These are phyloP conservation scores for Bradynema listronoti DNA, from an alignment of 1,140 invertebrate genomes.

Conservation along the genomic window DNA sequence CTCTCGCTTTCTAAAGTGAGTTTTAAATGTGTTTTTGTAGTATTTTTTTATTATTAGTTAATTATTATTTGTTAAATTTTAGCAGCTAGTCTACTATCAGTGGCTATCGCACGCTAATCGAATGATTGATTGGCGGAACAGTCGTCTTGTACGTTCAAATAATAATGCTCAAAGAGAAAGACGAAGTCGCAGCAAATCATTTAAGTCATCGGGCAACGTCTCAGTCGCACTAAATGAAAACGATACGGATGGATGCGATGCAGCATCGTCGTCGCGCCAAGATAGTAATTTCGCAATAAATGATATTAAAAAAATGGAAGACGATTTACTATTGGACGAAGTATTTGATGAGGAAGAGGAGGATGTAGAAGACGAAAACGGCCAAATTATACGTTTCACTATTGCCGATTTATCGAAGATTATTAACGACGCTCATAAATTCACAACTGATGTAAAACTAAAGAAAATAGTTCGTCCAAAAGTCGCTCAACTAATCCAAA, in stretches of 20 bases:
- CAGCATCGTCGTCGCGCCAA: background rate
- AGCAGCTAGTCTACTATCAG: conserved; percentile 22
- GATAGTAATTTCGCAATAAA: background rate
- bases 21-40: background rate
- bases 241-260: no score
- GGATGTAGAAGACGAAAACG: conserved; percentile 10
- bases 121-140: conserved; percentile 6
- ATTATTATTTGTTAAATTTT: conserved; percentile 1
- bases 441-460: no score
- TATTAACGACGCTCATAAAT: conserved; percentile 7
- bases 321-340: background rate
- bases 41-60: background rate
- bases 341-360: conserved; percentile 1
- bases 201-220: no score
- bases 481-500: conserved; percentile 2
- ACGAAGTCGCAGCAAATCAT: background rate
- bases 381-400: background rate
- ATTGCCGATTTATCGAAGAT: conserved; percentile 1
- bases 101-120: conserved; percentile 24
- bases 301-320: conserved; percentile 1
- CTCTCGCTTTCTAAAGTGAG: background rate
- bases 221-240: no score
- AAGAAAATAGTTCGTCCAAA: no score
- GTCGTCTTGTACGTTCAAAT: background rate
- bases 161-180: background rate